Percentiles rank a stretch among this genome's conserved stretches.
Evolutionary conservation across 2,797 vertebrate species (phyloP).

Genomic region (Mallotus villosus): DNA sequence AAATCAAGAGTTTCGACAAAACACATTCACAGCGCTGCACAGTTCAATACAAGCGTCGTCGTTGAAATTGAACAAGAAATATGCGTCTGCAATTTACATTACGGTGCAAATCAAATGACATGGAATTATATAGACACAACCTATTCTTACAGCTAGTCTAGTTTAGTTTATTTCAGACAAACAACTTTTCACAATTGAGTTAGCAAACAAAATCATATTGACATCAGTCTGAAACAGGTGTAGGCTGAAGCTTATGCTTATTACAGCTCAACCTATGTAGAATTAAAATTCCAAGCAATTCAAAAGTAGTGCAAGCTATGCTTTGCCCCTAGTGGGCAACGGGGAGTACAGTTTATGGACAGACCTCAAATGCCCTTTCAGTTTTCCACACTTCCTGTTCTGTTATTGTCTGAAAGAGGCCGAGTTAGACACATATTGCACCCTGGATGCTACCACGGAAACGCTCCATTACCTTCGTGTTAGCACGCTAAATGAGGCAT

Average conservation of each 20-base stretch:
- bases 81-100: background rate
- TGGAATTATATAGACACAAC: background rate
- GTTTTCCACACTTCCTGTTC: background rate
- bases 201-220: too few relatives aligned
- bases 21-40: background rate
- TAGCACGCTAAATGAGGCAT: slow-evolving; percentile 19
- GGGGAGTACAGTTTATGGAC: background rate
- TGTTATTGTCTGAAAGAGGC: background rate
- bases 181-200: too few relatives aligned
- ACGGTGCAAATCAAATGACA: background rate
- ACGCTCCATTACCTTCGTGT: slow-evolving; percentile 10
- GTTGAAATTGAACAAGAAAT: background rate
- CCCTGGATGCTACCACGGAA: background rate
- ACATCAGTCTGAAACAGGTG: too few relatives aligned
- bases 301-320: background rate
- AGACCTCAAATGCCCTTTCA: background rate
- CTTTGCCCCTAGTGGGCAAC: background rate
- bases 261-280: background rate
- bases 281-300: background rate
- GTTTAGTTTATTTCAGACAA: too few relatives aligned
- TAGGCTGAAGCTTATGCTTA: too few relatives aligned
- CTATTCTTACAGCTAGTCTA: background rate
- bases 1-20: background rate
- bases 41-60: background rate
- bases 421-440: slow-evolving; percentile 1